These are phyloP conservation scores for Euleptes europaea DNA, from an alignment of 2,113 vertebrate species.

Conservation along the genomic window DNA sequence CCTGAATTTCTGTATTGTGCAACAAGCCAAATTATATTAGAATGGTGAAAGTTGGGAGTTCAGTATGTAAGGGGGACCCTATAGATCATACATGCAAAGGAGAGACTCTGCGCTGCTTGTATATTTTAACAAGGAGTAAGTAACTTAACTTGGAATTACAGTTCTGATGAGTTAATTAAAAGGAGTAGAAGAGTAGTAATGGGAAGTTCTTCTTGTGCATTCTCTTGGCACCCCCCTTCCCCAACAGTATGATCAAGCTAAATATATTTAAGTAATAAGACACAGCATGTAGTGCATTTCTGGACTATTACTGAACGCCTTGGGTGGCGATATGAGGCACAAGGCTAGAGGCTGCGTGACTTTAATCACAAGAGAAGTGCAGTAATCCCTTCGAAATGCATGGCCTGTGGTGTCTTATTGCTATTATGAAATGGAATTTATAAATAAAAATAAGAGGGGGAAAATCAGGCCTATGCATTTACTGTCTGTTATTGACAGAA, in stretches of 20 bases:
- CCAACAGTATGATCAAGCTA: conserved; percentile 39
- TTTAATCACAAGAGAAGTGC: conserved; percentile 56
- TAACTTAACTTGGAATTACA: conserved; percentile 22
- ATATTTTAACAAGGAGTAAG: conserved; percentile 21
- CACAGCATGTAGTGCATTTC: conserved; percentile 49
- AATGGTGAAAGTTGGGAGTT: conserved; percentile 27
- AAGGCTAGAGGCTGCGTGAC: conserved; percentile 56
- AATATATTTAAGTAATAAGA: conserved; percentile 46
- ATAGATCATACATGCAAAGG: neutral
- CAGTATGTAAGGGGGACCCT: conserved; percentile 25
- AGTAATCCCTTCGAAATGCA: conserved; percentile 52
- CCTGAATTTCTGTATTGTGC: conserved; percentile 53
- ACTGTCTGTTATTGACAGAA: conserved; percentile 47
- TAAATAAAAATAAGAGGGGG: conserved; percentile 66
- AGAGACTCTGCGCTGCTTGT: conserved; percentile 1
- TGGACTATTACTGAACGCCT: conserved; percentile 38
- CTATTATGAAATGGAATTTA: conserved; percentile 65
- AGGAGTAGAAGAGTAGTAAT: conserved; percentile 13
- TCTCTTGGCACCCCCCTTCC: conserved; percentile 43
- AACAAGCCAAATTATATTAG: conserved; percentile 54
- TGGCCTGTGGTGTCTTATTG: conserved; percentile 57
- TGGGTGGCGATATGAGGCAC: conserved; percentile 37
- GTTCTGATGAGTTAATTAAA: conserved; percentile 32
- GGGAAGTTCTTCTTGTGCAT: neutral
- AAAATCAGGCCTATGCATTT: conserved; percentile 42